Conservation (phyloP, 2,113 vertebrate species). For the Eleginops maclovinus region DNA sequence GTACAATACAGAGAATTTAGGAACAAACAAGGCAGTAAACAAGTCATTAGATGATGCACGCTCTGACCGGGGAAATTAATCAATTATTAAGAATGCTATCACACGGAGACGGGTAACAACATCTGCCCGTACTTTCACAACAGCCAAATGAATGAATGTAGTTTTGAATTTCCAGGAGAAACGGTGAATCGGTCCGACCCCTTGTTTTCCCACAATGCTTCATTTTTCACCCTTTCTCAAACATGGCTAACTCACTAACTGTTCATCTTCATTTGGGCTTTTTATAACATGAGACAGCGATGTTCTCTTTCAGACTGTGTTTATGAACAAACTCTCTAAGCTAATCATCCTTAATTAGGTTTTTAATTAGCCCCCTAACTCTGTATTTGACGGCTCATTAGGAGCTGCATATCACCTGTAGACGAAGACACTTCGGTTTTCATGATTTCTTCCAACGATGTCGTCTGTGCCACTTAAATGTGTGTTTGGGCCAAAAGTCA, state of each 20-base stretch:
- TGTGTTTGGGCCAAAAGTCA: neutral
- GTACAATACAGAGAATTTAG: neutral
- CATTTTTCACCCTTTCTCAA: neutral
- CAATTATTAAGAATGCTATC: neutral
- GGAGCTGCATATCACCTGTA: neutral
- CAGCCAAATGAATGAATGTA: neutral
- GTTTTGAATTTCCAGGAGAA: neutral
- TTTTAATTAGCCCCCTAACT: too few relatives aligned
- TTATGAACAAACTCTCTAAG: too few relatives aligned
- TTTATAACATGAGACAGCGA: too few relatives aligned
- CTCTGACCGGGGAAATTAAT: neutral
- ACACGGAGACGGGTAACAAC: too few relatives aligned
- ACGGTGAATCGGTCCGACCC: neutral
- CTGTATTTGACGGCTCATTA: too few relatives aligned
- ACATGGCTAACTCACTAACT: neutral
- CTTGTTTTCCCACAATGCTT: too few relatives aligned
- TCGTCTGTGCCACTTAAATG: neutral
- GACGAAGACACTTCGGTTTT: neutral
- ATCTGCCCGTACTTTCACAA: neutral
- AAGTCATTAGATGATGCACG: constrained; percentile 5
- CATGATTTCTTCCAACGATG: neutral
- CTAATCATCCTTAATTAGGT: too few relatives aligned
- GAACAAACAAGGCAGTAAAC: constrained; percentile 12
- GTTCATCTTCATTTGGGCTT: too few relatives aligned
- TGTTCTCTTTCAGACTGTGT: too few relatives aligned